Evolutionary conservation across 2,113 vertebrate species (phyloP), one percentile per base, ranked within the genome.

Genomic region (Amblyopsis rosae): DNA sequence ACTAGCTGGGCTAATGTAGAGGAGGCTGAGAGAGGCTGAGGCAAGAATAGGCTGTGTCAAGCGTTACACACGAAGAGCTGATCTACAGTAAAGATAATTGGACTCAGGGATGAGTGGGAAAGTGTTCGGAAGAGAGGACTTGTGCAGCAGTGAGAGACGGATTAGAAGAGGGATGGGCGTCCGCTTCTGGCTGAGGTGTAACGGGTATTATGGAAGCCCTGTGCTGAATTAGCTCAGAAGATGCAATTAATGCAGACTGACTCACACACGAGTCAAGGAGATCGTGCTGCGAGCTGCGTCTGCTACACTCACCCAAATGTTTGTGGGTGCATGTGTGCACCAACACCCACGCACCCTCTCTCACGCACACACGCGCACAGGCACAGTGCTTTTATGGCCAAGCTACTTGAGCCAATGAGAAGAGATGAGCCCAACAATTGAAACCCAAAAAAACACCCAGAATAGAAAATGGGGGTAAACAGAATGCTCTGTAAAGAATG

Each of bases 371-470:
- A 57, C 55, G 17, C 55, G 17, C 9, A 57, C 55, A 16, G 9
- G 17, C 55, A 57, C 55, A 56, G 49, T 51, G 9, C 11, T 12
- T 51, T 51, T 51, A 26, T 51, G 13, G 49, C 49, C 49, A 8
- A 56, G 16, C 17, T 17, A 10, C 4, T 10, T 6, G 54, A 17
- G 54, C 51, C 51, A 56, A 56, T 10, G 17, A 56, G 54, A 56
- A 9, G 70, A 85, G 72, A 85, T 82, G 75, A 87, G 84, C 80
- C 77, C 60, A 11, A 69, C 54, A 15, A 71, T 59, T 3, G 9
- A 67, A 72, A 70, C 62, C 62, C 82, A 78, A 81, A 81, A 75
- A 75, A 75, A 72, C 85, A 78, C 82, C 84, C 76, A 82, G 71
- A 82, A 85, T 86, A 88, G 75, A 87, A 80, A 86, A 78, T 77